phyloP scores from a whole-genome alignment of 2,888 invertebrate species.

The Portevinia maculata region DNA sequence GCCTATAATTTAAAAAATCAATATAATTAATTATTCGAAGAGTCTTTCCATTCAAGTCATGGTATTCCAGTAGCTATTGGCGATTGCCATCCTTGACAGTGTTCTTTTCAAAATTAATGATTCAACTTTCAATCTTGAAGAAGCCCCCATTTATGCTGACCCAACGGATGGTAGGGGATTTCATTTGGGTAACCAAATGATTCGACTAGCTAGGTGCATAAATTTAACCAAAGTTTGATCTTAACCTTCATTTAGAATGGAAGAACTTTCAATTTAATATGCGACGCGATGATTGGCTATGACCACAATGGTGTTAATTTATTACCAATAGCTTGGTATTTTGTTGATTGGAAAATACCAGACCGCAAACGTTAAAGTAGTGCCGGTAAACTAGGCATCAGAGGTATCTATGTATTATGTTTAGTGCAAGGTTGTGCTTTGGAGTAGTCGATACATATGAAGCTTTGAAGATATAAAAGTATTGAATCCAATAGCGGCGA shows the following conservation, averaged over 20 bases:
- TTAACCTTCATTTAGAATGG: constrained; percentile 32
- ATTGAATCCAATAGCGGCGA: no score
- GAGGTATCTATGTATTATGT: no score
- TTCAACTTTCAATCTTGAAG: constrained; percentile 46
- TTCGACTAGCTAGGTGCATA: constrained; percentile 23
- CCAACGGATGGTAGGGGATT: not conserved
- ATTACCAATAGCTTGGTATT: no score
- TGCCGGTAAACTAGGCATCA: no score
- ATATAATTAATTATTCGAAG: no score
- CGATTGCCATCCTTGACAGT: constrained; percentile 37
- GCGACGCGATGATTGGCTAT: not conserved
- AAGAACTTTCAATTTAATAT: not conserved
- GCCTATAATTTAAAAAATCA: no score
- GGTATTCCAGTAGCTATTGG: constrained; percentile 44
- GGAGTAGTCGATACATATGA: no score
- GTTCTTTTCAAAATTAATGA: constrained; percentile 36
- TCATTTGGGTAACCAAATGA: not conserved
- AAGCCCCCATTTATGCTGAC: constrained; percentile 7
- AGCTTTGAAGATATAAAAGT: no score
- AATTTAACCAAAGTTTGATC: constrained; percentile 26
- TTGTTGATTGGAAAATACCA: no score
- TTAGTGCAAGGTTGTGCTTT: no score
- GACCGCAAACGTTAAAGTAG: no score
- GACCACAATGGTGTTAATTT: not conserved
- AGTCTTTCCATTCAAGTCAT: constrained; percentile 42